Conservation (phyloP, 92 coral and sea anemone genomes). For the Parazoanthus darwini region DNA sequence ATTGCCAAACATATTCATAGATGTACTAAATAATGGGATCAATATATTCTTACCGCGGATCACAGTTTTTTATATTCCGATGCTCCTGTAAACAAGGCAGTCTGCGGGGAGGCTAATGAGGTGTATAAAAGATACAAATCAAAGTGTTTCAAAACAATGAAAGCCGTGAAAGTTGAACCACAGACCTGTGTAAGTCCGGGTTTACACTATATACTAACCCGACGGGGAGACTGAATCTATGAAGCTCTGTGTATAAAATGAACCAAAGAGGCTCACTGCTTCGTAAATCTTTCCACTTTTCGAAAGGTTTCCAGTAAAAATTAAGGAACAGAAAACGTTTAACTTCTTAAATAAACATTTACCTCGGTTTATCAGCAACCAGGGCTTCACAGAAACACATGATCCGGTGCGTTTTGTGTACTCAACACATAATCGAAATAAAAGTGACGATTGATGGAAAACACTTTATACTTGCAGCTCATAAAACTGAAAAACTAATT, state of each 20-base stretch:
- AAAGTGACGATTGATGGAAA: conserved; percentile 2
- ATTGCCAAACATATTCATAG: too few species aligned
- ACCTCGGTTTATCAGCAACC: neutral
- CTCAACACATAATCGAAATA: neutral
- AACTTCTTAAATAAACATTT: neutral
- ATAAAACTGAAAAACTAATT: neutral
- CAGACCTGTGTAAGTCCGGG: neutral
- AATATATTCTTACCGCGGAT: too few species aligned
- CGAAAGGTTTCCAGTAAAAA: neutral
- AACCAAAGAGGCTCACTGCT: neutral
- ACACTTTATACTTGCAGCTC: too few species aligned
- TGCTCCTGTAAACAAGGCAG: too few species aligned
- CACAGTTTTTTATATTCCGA: too few species aligned
- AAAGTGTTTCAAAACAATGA: neutral
- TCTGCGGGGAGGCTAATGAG: too few species aligned
- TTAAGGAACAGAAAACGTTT: neutral
- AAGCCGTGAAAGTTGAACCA: neutral
- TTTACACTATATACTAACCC: neutral
- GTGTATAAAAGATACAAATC: neutral
- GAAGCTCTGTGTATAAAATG: too few species aligned
- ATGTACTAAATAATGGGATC: too few species aligned
- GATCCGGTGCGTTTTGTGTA: neutral
- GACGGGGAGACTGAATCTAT: too few species aligned
- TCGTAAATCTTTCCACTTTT: neutral
- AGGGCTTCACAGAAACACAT: neutral